Evolutionary conservation across 2,888 invertebrate genomes (phyloP).

Genomic region (Congeria kusceri): DNA sequence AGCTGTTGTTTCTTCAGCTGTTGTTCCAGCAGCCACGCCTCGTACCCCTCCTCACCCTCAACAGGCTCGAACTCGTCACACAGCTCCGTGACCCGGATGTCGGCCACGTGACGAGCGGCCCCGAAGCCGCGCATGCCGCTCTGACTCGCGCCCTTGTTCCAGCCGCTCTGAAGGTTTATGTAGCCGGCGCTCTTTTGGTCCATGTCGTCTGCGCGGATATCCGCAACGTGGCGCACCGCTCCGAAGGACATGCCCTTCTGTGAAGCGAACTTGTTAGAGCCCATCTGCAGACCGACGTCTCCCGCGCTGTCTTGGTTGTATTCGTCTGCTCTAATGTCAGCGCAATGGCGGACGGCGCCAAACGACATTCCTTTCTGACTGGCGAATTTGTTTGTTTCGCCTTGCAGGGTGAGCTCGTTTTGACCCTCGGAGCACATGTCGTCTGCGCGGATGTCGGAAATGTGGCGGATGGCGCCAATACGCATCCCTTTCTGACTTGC

Average conservation of each 20-base stretch:
- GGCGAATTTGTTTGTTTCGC: slow-evolving; percentile 83
- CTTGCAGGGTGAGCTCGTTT: slow-evolving; percentile 80
- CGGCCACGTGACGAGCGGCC: slow-evolving; percentile 76
- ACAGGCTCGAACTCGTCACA: slow-evolving; percentile 53
- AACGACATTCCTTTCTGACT: slow-evolving; percentile 84
- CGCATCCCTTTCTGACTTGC: slow-evolving; percentile 76
- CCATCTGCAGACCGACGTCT: slow-evolving; percentile 80
- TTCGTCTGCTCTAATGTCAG: slow-evolving; percentile 82
- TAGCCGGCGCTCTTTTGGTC: slow-evolving; percentile 64
- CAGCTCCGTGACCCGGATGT: slow-evolving; percentile 67
- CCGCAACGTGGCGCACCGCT: slow-evolving; percentile 81
- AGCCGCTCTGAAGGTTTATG: slow-evolving; percentile 77
- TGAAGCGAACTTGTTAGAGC: slow-evolving; percentile 82
- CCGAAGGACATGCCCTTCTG: slow-evolving; percentile 83
- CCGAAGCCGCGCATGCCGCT: slow-evolving; percentile 80
- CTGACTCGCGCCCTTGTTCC: slow-evolving; percentile 80
- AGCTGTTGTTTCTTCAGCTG: not conserved
- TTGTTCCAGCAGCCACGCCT: not conserved
- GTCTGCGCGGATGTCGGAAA: slow-evolving; percentile 83
- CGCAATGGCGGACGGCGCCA: slow-evolving; percentile 82
- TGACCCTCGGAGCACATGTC: slow-evolving; percentile 77
- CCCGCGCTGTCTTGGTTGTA: slow-evolving; percentile 70
- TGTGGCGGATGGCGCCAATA: slow-evolving; percentile 80
- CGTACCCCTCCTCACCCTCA: slow-evolving; percentile 32
- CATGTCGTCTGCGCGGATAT: slow-evolving; percentile 81